Percentiles rank a stretch among this genome's conserved stretches.
These are phyloP conservation scores for Scelioninae gen. 1 DNA, from an alignment of 2,888 invertebrate species.

Conservation along the genomic window DNA sequence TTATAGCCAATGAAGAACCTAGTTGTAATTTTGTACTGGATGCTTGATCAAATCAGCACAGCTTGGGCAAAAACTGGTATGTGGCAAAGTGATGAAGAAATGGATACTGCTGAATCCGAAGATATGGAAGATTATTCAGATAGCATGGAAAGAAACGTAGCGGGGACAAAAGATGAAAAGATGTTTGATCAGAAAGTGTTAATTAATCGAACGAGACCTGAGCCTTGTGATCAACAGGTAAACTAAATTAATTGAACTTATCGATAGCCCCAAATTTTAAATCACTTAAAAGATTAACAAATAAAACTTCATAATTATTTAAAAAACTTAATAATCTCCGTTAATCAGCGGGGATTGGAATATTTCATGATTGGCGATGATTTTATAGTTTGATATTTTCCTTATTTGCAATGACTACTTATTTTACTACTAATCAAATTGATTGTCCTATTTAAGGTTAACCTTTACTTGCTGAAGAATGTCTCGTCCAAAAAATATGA, in stretches of 20 bases:
- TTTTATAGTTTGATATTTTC: too few species aligned
- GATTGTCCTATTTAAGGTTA: slow-evolving; percentile 74
- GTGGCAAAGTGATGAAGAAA: slow-evolving; percentile 77
- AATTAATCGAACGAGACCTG: slow-evolving; percentile 91
- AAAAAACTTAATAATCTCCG: too few species aligned
- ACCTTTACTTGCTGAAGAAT: slow-evolving; percentile 84
- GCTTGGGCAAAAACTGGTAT: slow-evolving; percentile 79
- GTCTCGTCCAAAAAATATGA: slow-evolving; percentile 76
- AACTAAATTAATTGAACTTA: background rate
- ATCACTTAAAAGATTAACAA: background rate
- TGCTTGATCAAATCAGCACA: slow-evolving; percentile 77
- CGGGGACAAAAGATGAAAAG: slow-evolving; percentile 84
- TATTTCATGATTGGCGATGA: too few species aligned
- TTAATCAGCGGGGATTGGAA: too few species aligned
- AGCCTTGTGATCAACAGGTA: slow-evolving; percentile 92
- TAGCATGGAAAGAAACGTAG: slow-evolving; percentile 60
- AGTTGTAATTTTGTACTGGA: slow-evolving; percentile 77
- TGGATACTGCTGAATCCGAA: slow-evolving; percentile 77
- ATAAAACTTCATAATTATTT: too few species aligned
- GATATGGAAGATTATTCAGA: slow-evolving; percentile 71
- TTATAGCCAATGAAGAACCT: slow-evolving; percentile 79
- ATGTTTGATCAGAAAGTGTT: slow-evolving; percentile 88
- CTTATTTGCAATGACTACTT: too few species aligned
- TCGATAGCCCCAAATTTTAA: background rate
- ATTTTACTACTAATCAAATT: too few species aligned